Evolutionary conservation across 2,113 vertebrate genomes (phyloP).

Genomic region (Rhizomys pruinosus): DNA sequence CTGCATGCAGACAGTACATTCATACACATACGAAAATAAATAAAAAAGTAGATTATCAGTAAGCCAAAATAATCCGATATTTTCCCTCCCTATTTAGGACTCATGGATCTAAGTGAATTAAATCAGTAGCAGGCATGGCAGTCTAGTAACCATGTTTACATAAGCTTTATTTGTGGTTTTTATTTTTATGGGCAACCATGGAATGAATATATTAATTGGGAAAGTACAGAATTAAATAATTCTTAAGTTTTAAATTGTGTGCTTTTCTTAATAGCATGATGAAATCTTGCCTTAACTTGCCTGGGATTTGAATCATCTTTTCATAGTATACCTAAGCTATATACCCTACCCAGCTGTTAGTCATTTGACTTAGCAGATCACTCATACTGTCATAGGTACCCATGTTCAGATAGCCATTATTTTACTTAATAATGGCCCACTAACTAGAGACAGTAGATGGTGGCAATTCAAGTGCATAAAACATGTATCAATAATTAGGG

Average conservation of each 20-base stretch:
- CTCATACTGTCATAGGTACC: neutral
- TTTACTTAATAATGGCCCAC: neutral
- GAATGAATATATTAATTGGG: neutral
- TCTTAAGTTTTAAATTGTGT: neutral
- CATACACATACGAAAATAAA: too few species aligned
- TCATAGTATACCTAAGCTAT: neutral
- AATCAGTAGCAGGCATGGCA: neutral
- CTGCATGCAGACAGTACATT: too few species aligned
- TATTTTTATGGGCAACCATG: neutral
- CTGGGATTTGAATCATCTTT: neutral
- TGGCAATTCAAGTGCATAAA: neutral
- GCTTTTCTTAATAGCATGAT: neutral
- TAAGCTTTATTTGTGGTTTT: neutral
- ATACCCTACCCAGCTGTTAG: neutral
- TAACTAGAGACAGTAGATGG: neutral
- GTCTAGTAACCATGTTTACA: neutral
- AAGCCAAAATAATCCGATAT: neutral
- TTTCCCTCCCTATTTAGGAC: constrained; percentile 16
- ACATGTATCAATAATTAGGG: too few species aligned
- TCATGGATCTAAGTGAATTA: neutral
- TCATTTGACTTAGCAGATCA: neutral
- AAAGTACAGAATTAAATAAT: neutral
- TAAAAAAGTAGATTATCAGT: constrained; percentile 60
- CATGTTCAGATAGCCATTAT: neutral
- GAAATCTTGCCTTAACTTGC: neutral